Evolutionary conservation across 2,797 vertebrate genomes (phyloP).

Genomic region (Falco rusticolus): DNA sequence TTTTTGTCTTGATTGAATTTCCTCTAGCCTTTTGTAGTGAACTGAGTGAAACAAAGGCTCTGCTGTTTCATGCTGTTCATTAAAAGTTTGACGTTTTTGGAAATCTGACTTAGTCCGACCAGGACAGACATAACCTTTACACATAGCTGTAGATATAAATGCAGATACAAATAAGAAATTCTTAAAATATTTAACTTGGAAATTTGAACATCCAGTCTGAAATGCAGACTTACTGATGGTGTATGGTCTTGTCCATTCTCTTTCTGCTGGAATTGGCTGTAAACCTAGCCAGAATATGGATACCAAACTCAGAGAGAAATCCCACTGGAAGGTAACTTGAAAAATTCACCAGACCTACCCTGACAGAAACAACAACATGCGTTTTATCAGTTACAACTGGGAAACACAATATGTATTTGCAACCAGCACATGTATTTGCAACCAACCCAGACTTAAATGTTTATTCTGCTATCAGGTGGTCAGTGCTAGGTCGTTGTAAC

Average conservation of each 20-base stretch:
- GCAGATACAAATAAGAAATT: background rate
- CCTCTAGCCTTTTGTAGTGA: background rate
- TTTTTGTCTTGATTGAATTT: constrained; percentile 49
- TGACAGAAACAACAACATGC: rapidly evolving
- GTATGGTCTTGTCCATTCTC: background rate
- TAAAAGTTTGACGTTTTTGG: background rate
- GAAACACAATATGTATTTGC: background rate
- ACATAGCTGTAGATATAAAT: background rate
- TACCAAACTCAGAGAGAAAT: background rate
- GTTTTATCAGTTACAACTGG: background rate
- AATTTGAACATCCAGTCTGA: background rate
- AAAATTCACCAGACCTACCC: background rate
- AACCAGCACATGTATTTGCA: background rate
- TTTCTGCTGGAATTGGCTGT: background rate
- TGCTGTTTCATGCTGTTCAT: background rate
- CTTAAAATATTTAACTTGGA: background rate
- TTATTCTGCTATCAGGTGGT: background rate
- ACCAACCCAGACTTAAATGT: background rate
- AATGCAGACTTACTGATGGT: background rate
- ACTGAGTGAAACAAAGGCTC: constrained; percentile 25
- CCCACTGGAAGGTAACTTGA: background rate
- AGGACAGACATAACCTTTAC: background rate
- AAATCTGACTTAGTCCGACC: background rate
- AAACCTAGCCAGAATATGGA: background rate
- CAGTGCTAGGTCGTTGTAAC: background rate